These are phyloP conservation scores for Philaenus spumarius DNA, from an alignment of 1,140 invertebrate genomes.

Conservation along the genomic window DNA sequence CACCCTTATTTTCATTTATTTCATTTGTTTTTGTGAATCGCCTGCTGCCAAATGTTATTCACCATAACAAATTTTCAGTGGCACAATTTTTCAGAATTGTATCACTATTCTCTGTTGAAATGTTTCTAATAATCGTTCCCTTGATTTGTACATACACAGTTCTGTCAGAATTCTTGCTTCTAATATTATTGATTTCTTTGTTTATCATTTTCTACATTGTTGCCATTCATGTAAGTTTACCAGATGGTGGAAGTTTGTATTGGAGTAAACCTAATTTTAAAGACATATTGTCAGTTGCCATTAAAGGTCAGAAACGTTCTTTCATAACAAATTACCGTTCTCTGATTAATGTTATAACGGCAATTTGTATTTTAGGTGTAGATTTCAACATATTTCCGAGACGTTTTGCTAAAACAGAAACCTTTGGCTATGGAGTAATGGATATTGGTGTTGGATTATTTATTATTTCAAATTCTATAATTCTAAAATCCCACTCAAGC, in stretches of 20 bases:
- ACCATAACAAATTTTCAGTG: too few species aligned
- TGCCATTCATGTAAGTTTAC: neutral
- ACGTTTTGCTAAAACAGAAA: conserved; percentile 78
- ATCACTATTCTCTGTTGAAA: conserved; percentile 2
- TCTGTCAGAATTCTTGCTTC: conserved; percentile 1
- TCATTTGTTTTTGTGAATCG: too few species aligned
- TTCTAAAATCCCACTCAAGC: neutral
- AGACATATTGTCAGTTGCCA: conserved; percentile 11
- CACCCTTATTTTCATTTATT: too few species aligned
- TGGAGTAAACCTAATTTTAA: neutral
- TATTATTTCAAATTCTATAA: conserved; percentile 66
- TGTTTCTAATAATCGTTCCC: conserved; percentile 7
- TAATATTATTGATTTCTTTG: neutral
- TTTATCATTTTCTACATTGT: conserved; percentile 4
- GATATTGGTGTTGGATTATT: conserved; percentile 90
- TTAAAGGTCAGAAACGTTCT: conserved; percentile 37
- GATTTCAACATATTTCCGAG: conserved; percentile 85
- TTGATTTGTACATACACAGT: conserved; percentile 17
- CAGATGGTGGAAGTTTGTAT: neutral
- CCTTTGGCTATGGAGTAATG: conserved; percentile 86
- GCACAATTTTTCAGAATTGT: too few species aligned
- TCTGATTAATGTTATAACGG: conserved; percentile 65
- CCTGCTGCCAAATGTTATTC: too few species aligned
- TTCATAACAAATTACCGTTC: conserved; percentile 62
- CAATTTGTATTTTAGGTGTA: conserved; percentile 82